Evolutionary conservation across 2,113 vertebrate genomes (phyloP), one percentile per base, ranked within the genome.

Genomic region (Gasterosteus nipponicus): DNA sequence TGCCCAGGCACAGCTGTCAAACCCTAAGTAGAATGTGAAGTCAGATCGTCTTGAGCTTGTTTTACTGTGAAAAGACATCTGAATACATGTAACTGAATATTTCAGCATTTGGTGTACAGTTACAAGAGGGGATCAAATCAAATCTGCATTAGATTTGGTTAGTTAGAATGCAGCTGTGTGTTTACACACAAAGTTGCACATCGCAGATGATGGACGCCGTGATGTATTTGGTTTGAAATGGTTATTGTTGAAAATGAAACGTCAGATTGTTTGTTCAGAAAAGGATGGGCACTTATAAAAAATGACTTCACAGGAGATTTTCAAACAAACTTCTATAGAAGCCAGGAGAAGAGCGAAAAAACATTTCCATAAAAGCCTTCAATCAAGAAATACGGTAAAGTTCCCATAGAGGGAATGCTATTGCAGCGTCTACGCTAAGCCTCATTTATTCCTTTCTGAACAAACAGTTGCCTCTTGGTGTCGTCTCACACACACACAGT

Each of bases 1-100:
- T 72, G 57, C 59, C 33, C 47, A 64, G 59, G 14, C 66, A 49
- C 58, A 60, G 33, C 49, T 47, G 51, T 53, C 49, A 47, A 65
- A 47, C 22, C 26, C 51, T n/a, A 8, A 22, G 53, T 54, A 22
- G 22, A 56, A 56, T 22, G 26, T 7, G 22, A 26, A 12, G 22
- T 26, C 26, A 54, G 51, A 26, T 4, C 22, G 51, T 26, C 51
- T 54, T 54, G 10, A 54, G 22, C 9, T 54, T 26, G n/a, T 12
- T 12, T 10, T 26, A 26, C 51, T 56, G 22, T 54, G 51, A 54
- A 38, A 38, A 38, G 7, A 38, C 35, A 38, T 38, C 2, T 35
- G 33, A 38, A 38, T 38, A 38, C 5, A 35, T 35, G 6, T 7
- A 56, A 56, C 22, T 1, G 53, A 56, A 56, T 29, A 29, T 26